These are phyloP conservation scores for Leucoptera coffeella DNA, from an alignment of 2,888 invertebrate species.

Conservation along the genomic window DNA sequence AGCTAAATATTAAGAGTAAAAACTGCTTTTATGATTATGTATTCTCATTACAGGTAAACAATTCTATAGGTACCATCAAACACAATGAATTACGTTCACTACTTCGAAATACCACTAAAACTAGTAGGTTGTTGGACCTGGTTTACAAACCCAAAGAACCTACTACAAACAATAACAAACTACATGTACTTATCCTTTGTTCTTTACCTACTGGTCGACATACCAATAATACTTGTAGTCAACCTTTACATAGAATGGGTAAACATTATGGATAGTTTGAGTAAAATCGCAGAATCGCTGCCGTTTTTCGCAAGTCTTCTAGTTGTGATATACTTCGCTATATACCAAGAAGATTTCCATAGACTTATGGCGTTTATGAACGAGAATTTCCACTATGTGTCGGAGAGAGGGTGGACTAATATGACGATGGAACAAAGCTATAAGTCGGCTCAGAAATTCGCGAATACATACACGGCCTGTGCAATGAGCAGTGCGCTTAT, in stretches of 20 bases:
- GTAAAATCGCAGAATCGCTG: conserved; percentile 23
- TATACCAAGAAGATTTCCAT: conserved; percentile 19
- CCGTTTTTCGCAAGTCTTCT: conserved; percentile 20
- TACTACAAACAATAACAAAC: conserved; percentile 14
- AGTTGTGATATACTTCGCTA: conserved; percentile 23
- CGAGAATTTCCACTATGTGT: conserved; percentile 23
- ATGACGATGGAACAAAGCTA: conserved; percentile 32
- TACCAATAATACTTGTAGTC: conserved; percentile 14
- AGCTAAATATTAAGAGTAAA: too few species aligned
- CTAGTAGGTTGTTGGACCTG: conserved; percentile 32
- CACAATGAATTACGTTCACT: conserved; percentile 20
- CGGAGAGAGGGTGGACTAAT: conserved; percentile 30
- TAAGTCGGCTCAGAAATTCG: conserved; percentile 20
- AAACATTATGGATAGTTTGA: conserved; percentile 24
- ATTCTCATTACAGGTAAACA: conserved; percentile 4
- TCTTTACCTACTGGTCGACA: conserved; percentile 16
- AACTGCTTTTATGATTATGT: too few species aligned
- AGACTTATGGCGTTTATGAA: conserved; percentile 21
- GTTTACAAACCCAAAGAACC: conserved; percentile 14
- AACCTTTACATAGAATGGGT: conserved; percentile 25
- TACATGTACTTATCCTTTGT: conserved; percentile 19
- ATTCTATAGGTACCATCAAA: too few species aligned
- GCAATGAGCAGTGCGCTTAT: conserved; percentile 28
- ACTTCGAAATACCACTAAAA: conserved; percentile 19
- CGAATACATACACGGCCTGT: conserved; percentile 27